These are phyloP conservation scores for Raja brachyura DNA, from an alignment of 2,113 vertebrate genomes.

Conservation along the genomic window DNA sequence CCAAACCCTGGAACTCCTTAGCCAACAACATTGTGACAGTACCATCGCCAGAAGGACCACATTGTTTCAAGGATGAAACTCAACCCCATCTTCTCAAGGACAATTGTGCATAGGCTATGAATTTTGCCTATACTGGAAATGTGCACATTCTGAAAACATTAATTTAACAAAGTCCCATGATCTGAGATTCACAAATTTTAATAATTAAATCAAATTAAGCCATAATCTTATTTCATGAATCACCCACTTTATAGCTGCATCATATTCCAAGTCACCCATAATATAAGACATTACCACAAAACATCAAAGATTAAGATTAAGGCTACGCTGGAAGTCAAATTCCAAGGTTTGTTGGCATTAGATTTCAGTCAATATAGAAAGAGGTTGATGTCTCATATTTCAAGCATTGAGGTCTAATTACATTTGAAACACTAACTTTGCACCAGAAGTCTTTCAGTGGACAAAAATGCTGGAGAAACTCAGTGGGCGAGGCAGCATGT, in stretches of 20 bases:
- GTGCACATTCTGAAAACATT: no score
- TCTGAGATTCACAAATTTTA: background rate
- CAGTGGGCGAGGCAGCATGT: no score
- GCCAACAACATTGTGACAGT: no score
- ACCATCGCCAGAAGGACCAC: no score
- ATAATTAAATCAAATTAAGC: background rate
- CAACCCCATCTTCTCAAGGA: no score
- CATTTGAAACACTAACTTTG: background rate
- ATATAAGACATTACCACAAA: background rate
- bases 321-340: background rate
- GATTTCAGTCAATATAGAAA: background rate
- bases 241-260: background rate
- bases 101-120: no score
- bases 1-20: no score
- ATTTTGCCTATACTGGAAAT: no score
- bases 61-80: no score
- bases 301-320: background rate
- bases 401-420: background rate
- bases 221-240: background rate
- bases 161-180: background rate
- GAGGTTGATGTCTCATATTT: background rate
- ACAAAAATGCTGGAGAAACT: no score
- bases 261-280: background rate
- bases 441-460: background rate
- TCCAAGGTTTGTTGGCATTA: background rate